Evolutionary conservation across 2,888 invertebrate genomes (phyloP), one percentile per base, ranked within the genome.

Genomic region (Limnephilus lunatus): DNA sequence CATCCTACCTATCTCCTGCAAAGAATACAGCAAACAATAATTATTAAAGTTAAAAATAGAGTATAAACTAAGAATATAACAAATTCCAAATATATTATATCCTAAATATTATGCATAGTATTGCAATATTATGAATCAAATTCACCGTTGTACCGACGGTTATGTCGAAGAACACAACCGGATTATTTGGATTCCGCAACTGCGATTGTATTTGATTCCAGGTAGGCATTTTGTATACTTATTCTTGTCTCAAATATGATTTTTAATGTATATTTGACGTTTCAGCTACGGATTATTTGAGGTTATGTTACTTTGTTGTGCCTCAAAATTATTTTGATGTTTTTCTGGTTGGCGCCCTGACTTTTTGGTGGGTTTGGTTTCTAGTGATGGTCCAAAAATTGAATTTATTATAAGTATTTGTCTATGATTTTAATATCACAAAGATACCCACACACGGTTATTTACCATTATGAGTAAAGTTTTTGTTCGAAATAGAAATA

Each of bases 101-200:
- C 32, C 2, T 82, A 9, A 31, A 82, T 82, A 3, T 30, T 31
- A 12, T 82, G 31, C 0, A 81, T n/a, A 30, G 81, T 81, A 30
- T 30, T 81, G 81, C 31, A 31, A 81, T 15, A 82, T 82, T 82
- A 82, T 82, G 32, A 82, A 32, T 68, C 25, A 68, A 68, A 68
- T 92, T 85, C 96, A 98, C 98, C 94, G 99, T 99, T 89, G 98
- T 98, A 94, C 99, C 99, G 32, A 99, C 99, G 25, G 98, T 98
- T 82, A 99, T 97, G 96, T 99, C 99, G 94, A 99, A 99, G 95
- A 99, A 99, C 15, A 99, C 99, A 19, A 99, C 99, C 0, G 99
- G 99, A 95, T 99, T 99, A 94, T 98, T 98, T 39, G 99, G 98
- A 95, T 99, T 98, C 94, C 98, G 96, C 89, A 99, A 95, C 95